phyloP scores from a whole-genome alignment of 2,888 invertebrate genomes.

The Rapana venosa region DNA sequence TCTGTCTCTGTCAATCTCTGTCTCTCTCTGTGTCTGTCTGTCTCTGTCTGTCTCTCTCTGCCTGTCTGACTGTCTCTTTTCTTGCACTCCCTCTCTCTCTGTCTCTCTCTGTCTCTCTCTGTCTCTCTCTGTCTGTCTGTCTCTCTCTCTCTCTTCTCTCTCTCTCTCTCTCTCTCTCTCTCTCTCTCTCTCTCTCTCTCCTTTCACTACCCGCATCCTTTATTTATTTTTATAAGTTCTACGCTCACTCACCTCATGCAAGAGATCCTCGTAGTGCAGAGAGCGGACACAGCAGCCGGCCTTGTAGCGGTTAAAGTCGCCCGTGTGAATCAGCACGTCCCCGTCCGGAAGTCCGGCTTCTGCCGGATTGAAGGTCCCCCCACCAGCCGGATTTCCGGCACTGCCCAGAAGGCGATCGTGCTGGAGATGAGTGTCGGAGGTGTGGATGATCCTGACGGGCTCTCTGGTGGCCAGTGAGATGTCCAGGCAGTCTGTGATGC shows the following conservation, averaged over 20 bases:
- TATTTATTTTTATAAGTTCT: neutral
- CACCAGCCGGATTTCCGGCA: neutral
- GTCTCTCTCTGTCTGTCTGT: conserved; percentile 1
- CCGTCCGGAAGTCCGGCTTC: conserved; percentile 64
- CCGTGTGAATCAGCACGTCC: conserved; percentile 73
- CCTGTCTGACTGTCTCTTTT: too few relatives aligned
- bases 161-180: neutral
- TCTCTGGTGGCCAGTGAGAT: conserved; percentile 23
- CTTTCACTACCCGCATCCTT: neutral
- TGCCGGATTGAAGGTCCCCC: neutral
- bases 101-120: neutral
- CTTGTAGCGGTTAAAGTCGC: conserved; percentile 67
- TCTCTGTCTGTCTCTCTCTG: too few relatives aligned
- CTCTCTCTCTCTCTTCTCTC: conserved; percentile 6
- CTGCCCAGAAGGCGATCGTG: conserved; percentile 55
- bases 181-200: neutral
- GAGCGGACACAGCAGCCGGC: conserved; percentile 44
- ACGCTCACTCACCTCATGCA: conserved; percentile 44
- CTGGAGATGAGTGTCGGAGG: conserved; percentile 71
- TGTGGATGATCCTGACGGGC: conserved; percentile 68
- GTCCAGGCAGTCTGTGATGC: neutral
- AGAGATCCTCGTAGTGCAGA: conserved; percentile 46
- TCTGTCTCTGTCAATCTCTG: too few relatives aligned
- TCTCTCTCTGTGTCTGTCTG: too few relatives aligned
- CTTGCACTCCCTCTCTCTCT: neutral